Conservation (phyloP, 1,140 invertebrate species). For the Idris sp. region DNA sequence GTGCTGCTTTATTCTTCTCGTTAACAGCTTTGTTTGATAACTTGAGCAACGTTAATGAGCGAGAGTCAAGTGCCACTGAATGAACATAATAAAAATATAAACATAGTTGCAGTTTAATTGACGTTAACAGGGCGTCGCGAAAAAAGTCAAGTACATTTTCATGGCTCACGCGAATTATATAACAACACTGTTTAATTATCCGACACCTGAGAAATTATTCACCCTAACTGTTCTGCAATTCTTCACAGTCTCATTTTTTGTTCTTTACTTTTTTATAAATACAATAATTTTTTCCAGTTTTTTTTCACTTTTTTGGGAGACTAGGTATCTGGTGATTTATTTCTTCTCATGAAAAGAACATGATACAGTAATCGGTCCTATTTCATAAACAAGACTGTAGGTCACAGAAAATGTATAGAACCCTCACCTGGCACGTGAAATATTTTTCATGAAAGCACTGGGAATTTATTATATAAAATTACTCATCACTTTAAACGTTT, state of each 20-base stretch:
- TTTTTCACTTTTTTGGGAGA: slow-evolving; percentile 47
- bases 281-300: slow-evolving; percentile 40
- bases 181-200: slow-evolving; percentile 58
- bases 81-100: slow-evolving; percentile 47
- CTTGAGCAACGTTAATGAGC: background rate
- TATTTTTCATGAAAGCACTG: slow-evolving; percentile 48
- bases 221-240: slow-evolving; percentile 44
- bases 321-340: slow-evolving; percentile 59
- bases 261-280: no score
- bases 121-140: slow-evolving; percentile 41
- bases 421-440: slow-evolving; percentile 43
- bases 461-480: slow-evolving; percentile 45
- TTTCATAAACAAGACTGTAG: slow-evolving; percentile 58
- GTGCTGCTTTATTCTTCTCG: no score
- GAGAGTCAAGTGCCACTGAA: slow-evolving; percentile 4
- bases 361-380: slow-evolving; percentile 63
- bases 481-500: slow-evolving; percentile 53
- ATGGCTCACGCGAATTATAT: slow-evolving; percentile 44
- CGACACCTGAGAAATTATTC: slow-evolving; percentile 54
- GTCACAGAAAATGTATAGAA: slow-evolving; percentile 37
- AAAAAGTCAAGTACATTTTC: slow-evolving; percentile 43
- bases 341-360: slow-evolving; percentile 56
- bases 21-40: slow-evolving; percentile 1
- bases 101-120: slow-evolving; percentile 45
- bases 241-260: slow-evolving; percentile 53